Base-by-base conservation (phyloP, 2,113 vertebrate species). In the Gila orcuttii region DNA sequence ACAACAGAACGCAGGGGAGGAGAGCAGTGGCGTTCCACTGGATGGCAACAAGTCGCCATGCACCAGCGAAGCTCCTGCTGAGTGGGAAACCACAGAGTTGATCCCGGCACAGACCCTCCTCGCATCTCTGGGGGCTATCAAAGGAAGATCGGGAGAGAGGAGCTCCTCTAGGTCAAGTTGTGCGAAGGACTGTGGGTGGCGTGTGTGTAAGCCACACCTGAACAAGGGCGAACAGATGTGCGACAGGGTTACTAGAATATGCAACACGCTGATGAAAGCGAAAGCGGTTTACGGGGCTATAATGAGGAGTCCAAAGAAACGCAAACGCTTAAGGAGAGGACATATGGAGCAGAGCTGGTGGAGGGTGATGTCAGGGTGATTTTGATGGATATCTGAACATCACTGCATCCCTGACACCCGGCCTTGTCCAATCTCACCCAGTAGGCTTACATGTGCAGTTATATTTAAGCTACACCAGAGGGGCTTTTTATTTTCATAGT, bases 351-450 rank as follows among this genome's bases (percentile, higher is more conserved):
- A 45, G 88, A 15, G 19, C 74, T 89, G 87, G n/a, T 33, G 62
- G 31, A 57, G 86, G 88, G n/a, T 45, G 62, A 31, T 55, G 86
- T 94, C 93, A 94, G 91, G 84, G 92, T 84, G 89, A 94, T 93
- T 92, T 92, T 93, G 93, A 95, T 94, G 92, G 94, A 94, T 94
- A 93, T 95, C 94, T 93, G 93, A 84, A 90, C 91, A 92, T 92
- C 92, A 57, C 55, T 21, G 55, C 55, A 57, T 87, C 88, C 90
- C 85, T 36, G 80, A 50, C 87, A 91, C 86, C 84, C 1, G 86
- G 28, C 28, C 13, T 68, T 33, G 6, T 33, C 31, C 31, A 68
- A 19, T 33, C 33, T 69, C 33, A 39, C 33, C 19, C 64, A 64
- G 60, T 28, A 31, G 28, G 6, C 31, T 66, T 19, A 33, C 64